These are phyloP conservation scores for Stichopus horrens DNA, from an alignment of 53 echinoderm and acorn worm genomes.

Conservation along the genomic window DNA sequence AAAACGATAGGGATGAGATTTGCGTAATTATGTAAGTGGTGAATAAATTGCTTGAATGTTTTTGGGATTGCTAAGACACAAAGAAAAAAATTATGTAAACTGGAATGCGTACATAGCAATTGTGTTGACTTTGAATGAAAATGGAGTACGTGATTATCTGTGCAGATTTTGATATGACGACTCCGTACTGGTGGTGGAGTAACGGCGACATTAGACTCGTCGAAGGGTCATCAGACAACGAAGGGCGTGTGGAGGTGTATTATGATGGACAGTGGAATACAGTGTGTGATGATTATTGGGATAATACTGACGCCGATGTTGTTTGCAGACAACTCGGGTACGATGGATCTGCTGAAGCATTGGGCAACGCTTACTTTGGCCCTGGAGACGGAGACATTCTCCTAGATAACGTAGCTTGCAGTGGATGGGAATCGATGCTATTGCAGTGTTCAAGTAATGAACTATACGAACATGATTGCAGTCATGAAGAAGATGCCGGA, in stretches of 20 bases:
- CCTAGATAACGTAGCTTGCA: not conserved
- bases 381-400: not conserved
- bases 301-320: not conserved
- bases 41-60: no score
- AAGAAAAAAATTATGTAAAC: not conserved
- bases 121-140: not conserved
- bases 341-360: no score
- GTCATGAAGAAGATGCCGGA: not conserved
- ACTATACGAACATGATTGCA: not conserved
- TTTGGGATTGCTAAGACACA: no score
- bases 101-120: not conserved
- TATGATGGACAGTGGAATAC: no score
- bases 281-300: constrained; percentile 8
- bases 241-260: no score
- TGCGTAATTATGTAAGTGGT: no score
- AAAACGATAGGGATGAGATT: no score
- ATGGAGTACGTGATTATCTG: not conserved
- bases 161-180: no score
- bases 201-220: no score
- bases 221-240: no score
- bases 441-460: not conserved
- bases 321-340: not conserved
- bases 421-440: not conserved
- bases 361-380: not conserved
- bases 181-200: no score